phyloP scores from a whole-genome alignment of 2,113 vertebrate species.

The Girardinichthys multiradiatus region DNA sequence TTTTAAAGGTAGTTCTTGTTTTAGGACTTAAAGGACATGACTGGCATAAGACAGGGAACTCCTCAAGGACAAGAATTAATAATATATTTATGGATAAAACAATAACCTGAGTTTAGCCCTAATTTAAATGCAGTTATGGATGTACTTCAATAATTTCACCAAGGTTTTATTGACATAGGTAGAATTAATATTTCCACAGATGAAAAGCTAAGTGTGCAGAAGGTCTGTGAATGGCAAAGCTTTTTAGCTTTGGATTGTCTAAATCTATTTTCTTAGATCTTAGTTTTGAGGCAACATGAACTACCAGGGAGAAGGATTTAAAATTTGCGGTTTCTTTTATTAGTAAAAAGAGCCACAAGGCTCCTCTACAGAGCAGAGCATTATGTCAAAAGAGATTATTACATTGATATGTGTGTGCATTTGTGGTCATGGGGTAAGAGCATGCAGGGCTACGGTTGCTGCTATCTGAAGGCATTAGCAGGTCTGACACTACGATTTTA shows the following conservation, averaged over 20 bases:
- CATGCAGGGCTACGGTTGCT: conserved; percentile 38
- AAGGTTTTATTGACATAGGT: background rate
- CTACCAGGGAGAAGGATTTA: conserved; percentile 25
- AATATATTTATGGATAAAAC: background rate
- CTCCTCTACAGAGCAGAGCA: conserved; percentile 16
- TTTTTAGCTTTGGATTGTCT: conserved; percentile 16
- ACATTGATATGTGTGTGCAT: conserved; percentile 38
- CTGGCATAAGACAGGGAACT: too few relatives aligned
- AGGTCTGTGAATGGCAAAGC: conserved; percentile 28
- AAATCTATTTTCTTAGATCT: conserved; percentile 20
- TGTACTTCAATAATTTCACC: background rate
- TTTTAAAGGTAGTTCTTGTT: too few relatives aligned
- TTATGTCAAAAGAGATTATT: conserved; percentile 48
- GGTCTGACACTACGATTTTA: conserved; percentile 79
- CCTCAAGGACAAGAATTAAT: too few relatives aligned
- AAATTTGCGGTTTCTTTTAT: conserved; percentile 24
- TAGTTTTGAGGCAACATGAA: conserved; percentile 27
- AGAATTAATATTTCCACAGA: conserved; percentile 21
- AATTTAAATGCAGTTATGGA: background rate
- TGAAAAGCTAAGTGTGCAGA: conserved; percentile 30
- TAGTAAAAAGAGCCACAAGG: conserved; percentile 28
- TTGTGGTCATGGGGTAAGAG: conserved; percentile 31
- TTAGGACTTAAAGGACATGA: too few relatives aligned
- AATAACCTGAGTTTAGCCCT: background rate
- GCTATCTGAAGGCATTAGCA: conserved; percentile 75